Conservation (phyloP, 2,113 vertebrate species). For the Riparia riparia region DNA sequence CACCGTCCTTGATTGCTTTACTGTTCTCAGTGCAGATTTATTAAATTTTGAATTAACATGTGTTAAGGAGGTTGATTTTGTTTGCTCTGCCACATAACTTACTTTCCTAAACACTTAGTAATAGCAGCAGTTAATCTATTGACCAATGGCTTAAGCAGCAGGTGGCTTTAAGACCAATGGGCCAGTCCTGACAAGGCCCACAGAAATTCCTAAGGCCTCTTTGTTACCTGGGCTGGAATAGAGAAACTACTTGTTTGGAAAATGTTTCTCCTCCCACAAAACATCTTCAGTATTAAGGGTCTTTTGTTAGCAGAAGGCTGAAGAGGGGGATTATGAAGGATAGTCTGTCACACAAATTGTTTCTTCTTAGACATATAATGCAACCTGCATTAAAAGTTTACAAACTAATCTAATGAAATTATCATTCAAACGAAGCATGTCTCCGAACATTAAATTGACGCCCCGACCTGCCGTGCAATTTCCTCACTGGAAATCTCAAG, state of each 20-base stretch:
- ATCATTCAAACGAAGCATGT: conserved; percentile 74
- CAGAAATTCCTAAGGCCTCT: conserved; percentile 79
- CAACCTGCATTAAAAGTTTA: conserved; percentile 75
- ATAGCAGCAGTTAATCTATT: conserved; percentile 83
- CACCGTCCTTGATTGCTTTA: conserved; percentile 54
- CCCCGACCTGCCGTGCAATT: conserved; percentile 12
- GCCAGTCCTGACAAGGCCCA: conserved; percentile 70
- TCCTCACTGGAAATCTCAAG: background rate
- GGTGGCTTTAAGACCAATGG: conserved; percentile 81
- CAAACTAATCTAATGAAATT: conserved; percentile 80
- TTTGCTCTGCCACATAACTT: conserved; percentile 85
- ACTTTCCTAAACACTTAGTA: conserved; percentile 83
- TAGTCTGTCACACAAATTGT: conserved; percentile 81
- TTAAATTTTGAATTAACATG: conserved; percentile 86
- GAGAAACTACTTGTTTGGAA: conserved; percentile 82
- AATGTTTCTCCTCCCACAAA: conserved; percentile 85
- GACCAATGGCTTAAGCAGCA: conserved; percentile 84
- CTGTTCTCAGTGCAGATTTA: conserved; percentile 72
- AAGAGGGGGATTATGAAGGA: conserved; percentile 83
- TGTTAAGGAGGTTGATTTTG: conserved; percentile 83
- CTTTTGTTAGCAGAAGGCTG: conserved; percentile 82
- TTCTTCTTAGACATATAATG: conserved; percentile 77
- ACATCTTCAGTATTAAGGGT: conserved; percentile 83
- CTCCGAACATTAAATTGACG: conserved; percentile 68
- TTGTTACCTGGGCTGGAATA: conserved; percentile 84